Conservation (phyloP, 2,888 invertebrate species). For the Drosophila kanekoi region DNA sequence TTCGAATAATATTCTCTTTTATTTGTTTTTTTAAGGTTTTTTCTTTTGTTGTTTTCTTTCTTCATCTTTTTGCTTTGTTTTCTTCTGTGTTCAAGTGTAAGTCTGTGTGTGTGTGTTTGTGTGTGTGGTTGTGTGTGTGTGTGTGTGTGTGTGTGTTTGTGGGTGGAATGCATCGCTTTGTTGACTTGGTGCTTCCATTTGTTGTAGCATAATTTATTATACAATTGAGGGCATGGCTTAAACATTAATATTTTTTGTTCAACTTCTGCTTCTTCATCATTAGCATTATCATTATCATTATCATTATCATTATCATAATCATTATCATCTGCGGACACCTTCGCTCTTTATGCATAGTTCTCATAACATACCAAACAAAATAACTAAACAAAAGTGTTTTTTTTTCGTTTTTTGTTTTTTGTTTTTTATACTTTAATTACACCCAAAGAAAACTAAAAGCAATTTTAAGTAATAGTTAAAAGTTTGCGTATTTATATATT, state of each 20-base stretch:
- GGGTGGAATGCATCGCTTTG: slow-evolving; percentile 71
- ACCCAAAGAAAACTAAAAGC: slow-evolving; percentile 59
- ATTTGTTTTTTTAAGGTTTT: slow-evolving; percentile 72
- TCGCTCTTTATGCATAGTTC: slow-evolving; percentile 50
- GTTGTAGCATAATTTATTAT: slow-evolving; percentile 76
- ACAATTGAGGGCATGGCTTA: slow-evolving; percentile 83
- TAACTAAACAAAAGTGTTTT: slow-evolving; percentile 54
- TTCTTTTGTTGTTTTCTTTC: slow-evolving; percentile 38
- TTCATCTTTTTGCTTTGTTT: slow-evolving; percentile 55
- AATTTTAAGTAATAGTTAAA: slow-evolving; percentile 56
- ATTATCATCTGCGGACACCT: slow-evolving; percentile 25
- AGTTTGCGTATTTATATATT: slow-evolving; percentile 39
- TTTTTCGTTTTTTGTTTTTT: slow-evolving; percentile 44
- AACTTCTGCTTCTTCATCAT: slow-evolving; percentile 16
- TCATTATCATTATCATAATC: slow-evolving; percentile 22
- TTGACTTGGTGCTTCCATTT: slow-evolving; percentile 75
- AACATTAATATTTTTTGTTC: slow-evolving; percentile 68
- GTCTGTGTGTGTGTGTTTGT: slow-evolving; percentile 38
- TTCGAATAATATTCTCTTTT: slow-evolving; percentile 81
- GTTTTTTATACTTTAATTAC: slow-evolving; percentile 39
- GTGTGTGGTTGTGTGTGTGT: slow-evolving; percentile 29
- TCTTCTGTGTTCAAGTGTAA: slow-evolving; percentile 52
- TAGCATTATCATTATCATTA: slow-evolving; percentile 17
- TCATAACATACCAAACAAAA: slow-evolving; percentile 75
- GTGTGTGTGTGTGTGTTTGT: slow-evolving; percentile 55